Evolutionary conservation across 2,888 invertebrate species (phyloP), one percentile per base, ranked within the genome.

Genomic region (Tanytarsus gracilentus): DNA sequence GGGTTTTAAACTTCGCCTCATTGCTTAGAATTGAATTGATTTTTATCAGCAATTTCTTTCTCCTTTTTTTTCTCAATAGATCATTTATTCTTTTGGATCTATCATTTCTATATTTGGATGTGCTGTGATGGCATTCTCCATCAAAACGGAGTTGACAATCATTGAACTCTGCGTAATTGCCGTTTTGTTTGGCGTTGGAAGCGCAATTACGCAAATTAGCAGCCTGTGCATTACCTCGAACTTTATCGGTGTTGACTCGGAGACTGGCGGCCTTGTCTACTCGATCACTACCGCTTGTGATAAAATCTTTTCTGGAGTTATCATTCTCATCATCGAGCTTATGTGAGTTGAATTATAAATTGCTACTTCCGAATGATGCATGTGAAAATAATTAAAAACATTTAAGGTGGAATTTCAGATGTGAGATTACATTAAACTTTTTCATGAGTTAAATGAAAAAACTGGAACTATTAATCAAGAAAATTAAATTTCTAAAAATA

Each of bases 201-300:
- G 88, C 69, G 86, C 93, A 0, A 84, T 88, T 33, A 86, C 94
- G 53, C 80, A 94, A 67, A 86, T 95, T 3, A 88, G 91, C 48
- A 89, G 92, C 67, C 76, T 95, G 51, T 87, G 90, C 64, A 79
- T 94, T 63, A 91, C 92, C 0, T 88, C 93, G 0, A 88, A 93
- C 72, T 77, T 93, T 65, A 94, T 95, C 64, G 91, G 89, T 48
- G 79, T 82, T 4, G 87, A 91, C 72, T 85, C 87, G 1, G 86
- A 88, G 67, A 88, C 85, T 68, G 88, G 92, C 50, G 95, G 91
- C 3, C 86, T 90, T 65, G 88, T 95, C 44, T 96, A 92, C 72
- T 93, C 94, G 29, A 83, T 88, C 36, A 93, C 96, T 73, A 93
- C 93, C 61, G 93, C 95, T 70, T 82, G 87, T 16, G 95, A 96